Base-by-base conservation (phyloP, 1,140 invertebrate species). In the Sitophilus oryzae region DNA sequence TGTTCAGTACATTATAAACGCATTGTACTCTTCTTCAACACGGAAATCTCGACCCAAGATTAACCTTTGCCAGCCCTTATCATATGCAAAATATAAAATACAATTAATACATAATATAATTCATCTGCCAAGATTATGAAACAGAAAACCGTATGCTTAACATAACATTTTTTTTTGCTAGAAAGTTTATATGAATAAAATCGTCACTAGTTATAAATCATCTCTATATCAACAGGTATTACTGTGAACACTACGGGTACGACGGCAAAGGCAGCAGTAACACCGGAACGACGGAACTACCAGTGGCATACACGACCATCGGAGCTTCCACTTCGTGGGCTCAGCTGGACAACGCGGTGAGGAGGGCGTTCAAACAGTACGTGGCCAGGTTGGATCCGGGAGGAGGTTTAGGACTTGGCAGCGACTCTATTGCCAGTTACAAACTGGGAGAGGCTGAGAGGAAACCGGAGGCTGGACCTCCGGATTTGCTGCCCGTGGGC, bases 321-420 rank as follows among this genome's bases (percentile, higher is more conserved):
- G 91, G 89, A 61, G 87, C 89, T 23, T 94, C 95, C 72, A 95
- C 91, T 0, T 92, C 88, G 23, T 98, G 96, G 96, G 89, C 92
- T 67, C 86, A 91, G 62, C 75, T 98, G 56, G 95, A 98, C 70
- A 88, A 88, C 60, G 85, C 89, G 53, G 86, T 98, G 41, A 79
- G 90, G 65, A 84, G 91, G 69, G 85, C 90, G 52, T 96, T 98
- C 67, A 96, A 96, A 74, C 93, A 98, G 66, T 97, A 97, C 71
- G 79, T 98, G 20, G 82, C 89, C 5, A 82, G 91, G 62, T 85
- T 98, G 56, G 96, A 99, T 75, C 91, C 92, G 0, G 85, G 88
- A 2, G 89, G 89, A 11, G 93, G 90, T 74, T 74, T 99, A 19
- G 95, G 95, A 10, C 75, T 99, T 0, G 89, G 69, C 56, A 77